Base-by-base conservation (phyloP, 2,888 invertebrate species). In the Unio delphinus region DNA sequence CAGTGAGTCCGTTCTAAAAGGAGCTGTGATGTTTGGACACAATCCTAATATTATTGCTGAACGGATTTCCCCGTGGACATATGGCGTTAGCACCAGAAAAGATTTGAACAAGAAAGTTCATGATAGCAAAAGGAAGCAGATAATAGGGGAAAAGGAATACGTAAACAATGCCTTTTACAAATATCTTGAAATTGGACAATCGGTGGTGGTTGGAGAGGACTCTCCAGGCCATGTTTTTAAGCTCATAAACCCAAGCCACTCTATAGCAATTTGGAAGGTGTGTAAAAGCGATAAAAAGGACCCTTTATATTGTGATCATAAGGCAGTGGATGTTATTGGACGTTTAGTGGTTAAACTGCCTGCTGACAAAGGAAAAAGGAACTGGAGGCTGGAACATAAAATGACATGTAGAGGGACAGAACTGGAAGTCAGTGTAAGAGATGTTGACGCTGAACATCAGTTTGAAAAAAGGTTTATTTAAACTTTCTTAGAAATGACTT, bases 1-100 rank as follows among this genome's bases (percentile, higher is more conserved):
- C 28, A 64, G 74, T 45, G 64, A 59, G 30, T 74, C 77, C 23
- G 73, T 76, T 61, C 62, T 79, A 57, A 77, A 74, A 72, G 79
- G 79, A 0, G 75, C 79, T 5, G 74, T 77, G 1, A 72, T 77
- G 69, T 79, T 70, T 62, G 79, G 79, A 18, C 74, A 71, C 23
- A 65, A 79, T 60, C 69, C 74, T 17, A 63, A 69, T 20, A 67
- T 72, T 4, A 79, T 79, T 54, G 65, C 77, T 4, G 68, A 74
- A 17, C 61, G 77, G 63, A 65, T 79, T n/a, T 69, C 73, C 30
- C 77, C 74, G 28, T 75, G 64, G 45, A 70, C 79, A n/a, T 79
- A 79, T 61, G 79, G 79, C 17, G 72, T 79, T 8, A 68, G 72
- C 59, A 77, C 75, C 63, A 58, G 77, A 58, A 67, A 62, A 28